Base-by-base conservation (phyloP, 2,113 vertebrate genomes). In the Colistium nudipinnis region DNA sequence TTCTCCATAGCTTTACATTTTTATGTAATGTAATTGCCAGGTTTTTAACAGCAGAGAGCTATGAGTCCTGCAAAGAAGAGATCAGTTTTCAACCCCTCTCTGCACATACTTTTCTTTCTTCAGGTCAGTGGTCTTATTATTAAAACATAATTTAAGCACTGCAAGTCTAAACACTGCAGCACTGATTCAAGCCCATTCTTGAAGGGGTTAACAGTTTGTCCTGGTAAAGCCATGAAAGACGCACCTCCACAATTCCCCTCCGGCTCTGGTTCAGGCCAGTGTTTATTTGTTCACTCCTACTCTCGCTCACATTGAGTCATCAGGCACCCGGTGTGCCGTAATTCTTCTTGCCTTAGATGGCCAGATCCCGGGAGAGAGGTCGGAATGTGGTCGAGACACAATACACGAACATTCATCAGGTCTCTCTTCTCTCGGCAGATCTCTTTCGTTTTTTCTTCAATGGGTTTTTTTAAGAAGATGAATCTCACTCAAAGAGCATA, bases 331-430 rank as follows among this genome's bases (percentile, higher is more conserved):
- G 83, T 33, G 77, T 62, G 81, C 83, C 73, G 69, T 27, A 82
- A 82, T 76, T 83, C 81, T 44, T 86, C 83, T 88, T 87, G 86
- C 89, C 89, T 91, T 91, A 92, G 86, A 91, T 89, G 89, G 90
- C 77, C 78, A 81, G 80, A 80, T 88, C 89, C 81, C 87, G 35
- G 74, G 83, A 79, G 89, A 84, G 74, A 82, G 67, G 75, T 14
- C 89, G 87, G 89, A 92, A 89, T 92, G 87, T 33, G 74, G 88
- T 87, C 88, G 77, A 91, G 89, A 90, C 90, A 90, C 83, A 92
- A 90, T 78, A 85, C 75, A 74, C 22, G 68, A 75, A 72, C 78
- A 43, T 73, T 85, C 41, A 68, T 81, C 59, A 47, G 64, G 51
- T 14, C 33, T 41, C 57, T 77, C 51, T 33, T 6, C 3, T 14